Evolutionary conservation across 2,797 vertebrate species (phyloP).

Genomic region (Bryconaethiops microstoma): DNA sequence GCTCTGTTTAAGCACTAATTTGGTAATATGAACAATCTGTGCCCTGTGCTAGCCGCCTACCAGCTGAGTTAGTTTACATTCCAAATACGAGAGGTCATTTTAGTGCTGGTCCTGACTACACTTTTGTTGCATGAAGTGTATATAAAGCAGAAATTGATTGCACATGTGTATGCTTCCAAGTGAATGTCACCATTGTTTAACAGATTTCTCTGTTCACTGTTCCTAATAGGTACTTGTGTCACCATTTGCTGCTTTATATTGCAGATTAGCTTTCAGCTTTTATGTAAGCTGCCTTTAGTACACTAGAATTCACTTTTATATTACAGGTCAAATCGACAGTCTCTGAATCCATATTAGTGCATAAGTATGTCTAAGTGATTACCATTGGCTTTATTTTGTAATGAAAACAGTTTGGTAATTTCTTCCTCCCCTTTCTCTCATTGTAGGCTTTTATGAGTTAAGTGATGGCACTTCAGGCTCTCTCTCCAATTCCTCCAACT

Average conservation of each 20-base stretch:
- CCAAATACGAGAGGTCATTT: constrained; percentile 59
- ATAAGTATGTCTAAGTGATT: constrained; percentile 6
- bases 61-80: constrained; percentile 60
- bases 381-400: constrained; percentile 10
- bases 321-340: neutral
- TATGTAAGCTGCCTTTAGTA: constrained; percentile 9
- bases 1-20: constrained; percentile 62
- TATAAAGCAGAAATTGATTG: constrained; percentile 59
- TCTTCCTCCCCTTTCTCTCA: constrained; percentile 21
- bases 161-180: constrained; percentile 50
- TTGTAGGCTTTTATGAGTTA: constrained; percentile 94
- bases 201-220: constrained; percentile 6
- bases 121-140: constrained; percentile 55
- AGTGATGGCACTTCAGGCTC: constrained; percentile 91
- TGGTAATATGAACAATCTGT: constrained; percentile 61
- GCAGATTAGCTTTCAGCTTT: constrained; percentile 13
- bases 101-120: constrained; percentile 56
- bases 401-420: constrained; percentile 44
- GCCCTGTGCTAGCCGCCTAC: constrained; percentile 48
- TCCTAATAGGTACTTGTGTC: constrained; percentile 31
- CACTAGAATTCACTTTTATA: neutral
- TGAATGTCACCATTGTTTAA: constrained; percentile 57
- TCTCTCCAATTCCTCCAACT: constrained; percentile 97
- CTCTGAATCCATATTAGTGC: neutral
- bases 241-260: constrained; percentile 34